Evolutionary conservation across 2,888 invertebrate species (phyloP), one percentile per base, ranked within the genome.

Genomic region (Zygaena filipendulae): DNA sequence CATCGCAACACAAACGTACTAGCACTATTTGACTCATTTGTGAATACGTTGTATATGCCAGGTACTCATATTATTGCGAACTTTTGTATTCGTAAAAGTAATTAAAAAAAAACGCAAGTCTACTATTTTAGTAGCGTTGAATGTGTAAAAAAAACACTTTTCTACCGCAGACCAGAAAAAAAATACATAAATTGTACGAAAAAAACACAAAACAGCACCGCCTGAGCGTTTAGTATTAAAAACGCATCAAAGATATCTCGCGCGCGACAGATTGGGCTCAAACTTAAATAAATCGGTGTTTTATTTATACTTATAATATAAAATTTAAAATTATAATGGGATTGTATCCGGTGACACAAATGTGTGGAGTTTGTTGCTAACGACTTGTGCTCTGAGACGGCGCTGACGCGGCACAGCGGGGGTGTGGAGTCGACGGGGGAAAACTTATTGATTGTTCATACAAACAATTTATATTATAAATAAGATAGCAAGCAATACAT

Each of bases 361-460:
- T 79, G 79, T 79, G 79, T 74, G 63, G 79, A 79, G 79, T 79
- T 79, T 79, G 79, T 77, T 79, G 70, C 79, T 79, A 79, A 79
- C 79, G 79, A 79, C 79, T 79, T 77, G 61, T 61, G 70, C 59
- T 52, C 50, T 50, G 70, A 68, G 69, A 63, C 58, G 66, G 60
- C 57, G 63, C 50, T 49, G 55, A 45, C 39, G 42, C 11, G 21
- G 59, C 16, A 62, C 53, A 61, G 33, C 13, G 39, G 39, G 33
- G 40, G 35, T 3, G 30, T 59, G 49, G 62, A 66, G 62, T 8
- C 14, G 47, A 5, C 12, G 19, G n/a, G n/a, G n/a, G n/a, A n/a
- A n/a, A n/a, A n/a, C n/a, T n/a, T n/a, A 13, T 6, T 6, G 14
- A 10, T 18, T 11, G 11, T 28, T 10, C 9, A 11, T 21, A 24